Evolutionary conservation across 2,888 invertebrate genomes (phyloP), one percentile per base, ranked within the genome.

Genomic region (Merodon equestris): DNA sequence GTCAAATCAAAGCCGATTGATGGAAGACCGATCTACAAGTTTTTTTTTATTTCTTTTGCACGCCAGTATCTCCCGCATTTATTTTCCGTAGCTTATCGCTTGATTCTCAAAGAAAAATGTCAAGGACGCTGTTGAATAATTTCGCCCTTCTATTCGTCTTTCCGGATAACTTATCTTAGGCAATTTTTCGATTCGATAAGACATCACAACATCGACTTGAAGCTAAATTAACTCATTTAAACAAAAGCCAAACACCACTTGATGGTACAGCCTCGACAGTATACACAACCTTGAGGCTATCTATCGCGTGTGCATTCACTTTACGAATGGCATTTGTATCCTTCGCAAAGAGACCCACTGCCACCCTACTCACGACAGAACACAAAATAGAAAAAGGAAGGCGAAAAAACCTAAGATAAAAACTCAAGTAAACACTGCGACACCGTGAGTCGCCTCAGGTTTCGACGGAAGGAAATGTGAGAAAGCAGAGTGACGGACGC

Each of bases 141-240:
- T 56, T 17, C 72, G 48, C 48, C 10, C 51, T 45, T 18, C 1
- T 44, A 17, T 9, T 19, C 51, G 27, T 34, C 19, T 56, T 27
- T 54, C 45, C 56, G 14, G 47, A 64, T 38, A 51, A 27, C 45
- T 72, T 57, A 67, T 77, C 76, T 36, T 36, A 12, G 36, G 61
- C 40, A 77, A 77, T 77, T 77, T 72, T 72, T 72, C 66, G 47
- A 72, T 67, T 72, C 67, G 76, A 77, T 77, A 77, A 77, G 72
- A 57, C 66, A 63, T 66, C 72, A 38, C 72, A 27, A 27, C 27
- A 66, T 67, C 61, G 60, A 61, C 53, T 77, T 57, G 57, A 72
- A 77, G 72, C 57, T 67, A 67, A 77, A 72, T 72, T 56, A 72
- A 72, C 72, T 77, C 76, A 77, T 77, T 72, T 56, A 66, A 66